Conservation (phyloP, 2,113 vertebrate species). For the Turnix velox region DNA sequence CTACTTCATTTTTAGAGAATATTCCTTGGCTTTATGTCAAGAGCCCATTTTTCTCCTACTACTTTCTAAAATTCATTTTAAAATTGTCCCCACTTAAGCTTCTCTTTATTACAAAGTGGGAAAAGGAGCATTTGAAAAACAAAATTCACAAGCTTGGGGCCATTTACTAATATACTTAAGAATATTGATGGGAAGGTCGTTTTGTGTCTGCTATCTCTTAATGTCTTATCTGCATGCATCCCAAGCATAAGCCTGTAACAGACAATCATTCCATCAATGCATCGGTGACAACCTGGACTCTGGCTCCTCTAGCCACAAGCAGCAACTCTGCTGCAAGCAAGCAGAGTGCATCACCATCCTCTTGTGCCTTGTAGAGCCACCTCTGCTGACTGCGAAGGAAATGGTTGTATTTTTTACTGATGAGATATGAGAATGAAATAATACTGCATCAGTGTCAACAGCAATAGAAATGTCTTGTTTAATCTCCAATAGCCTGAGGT, state of each 20-base stretch:
- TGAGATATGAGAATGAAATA: neutral
- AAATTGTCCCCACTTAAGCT: neutral
- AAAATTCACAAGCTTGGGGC: neutral
- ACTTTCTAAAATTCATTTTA: neutral
- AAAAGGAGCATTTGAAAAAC: neutral
- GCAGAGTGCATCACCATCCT: neutral
- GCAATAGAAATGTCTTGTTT: neutral
- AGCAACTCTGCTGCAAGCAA: neutral
- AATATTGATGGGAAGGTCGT: neutral
- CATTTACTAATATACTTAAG: neutral
- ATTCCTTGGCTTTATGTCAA: neutral
- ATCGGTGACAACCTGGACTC: neutral
- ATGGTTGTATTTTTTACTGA: neutral
- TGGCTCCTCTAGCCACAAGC: neutral
- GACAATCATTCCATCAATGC: neutral
- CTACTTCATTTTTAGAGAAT: neutral
- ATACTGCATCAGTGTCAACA: neutral
- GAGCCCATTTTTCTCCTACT: neutral
- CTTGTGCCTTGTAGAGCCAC: neutral
- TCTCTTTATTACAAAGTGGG: neutral
- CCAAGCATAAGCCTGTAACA: neutral
- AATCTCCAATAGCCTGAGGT: neutral
- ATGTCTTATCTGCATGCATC: neutral
- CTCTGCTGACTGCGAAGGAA: neutral
- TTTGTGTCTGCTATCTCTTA: neutral